Evolutionary conservation across 2,797 vertebrate species (phyloP).

Genomic region (Remorina albescens): DNA sequence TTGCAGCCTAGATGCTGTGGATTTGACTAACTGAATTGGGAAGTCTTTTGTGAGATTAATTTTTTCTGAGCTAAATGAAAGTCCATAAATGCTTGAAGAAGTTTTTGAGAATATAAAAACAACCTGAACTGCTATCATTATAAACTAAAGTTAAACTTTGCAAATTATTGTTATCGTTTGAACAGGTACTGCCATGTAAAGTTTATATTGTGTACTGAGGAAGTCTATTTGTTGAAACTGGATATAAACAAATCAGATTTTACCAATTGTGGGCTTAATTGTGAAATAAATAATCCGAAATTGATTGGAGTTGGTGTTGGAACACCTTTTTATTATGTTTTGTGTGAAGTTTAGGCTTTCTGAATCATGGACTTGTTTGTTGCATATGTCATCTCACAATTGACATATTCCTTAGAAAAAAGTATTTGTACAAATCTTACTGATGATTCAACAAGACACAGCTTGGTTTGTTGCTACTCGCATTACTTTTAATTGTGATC

Average conservation of each 20-base stretch:
- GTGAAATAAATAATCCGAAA: conserved; percentile 33
- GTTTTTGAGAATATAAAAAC: neutral
- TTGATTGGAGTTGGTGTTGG: neutral
- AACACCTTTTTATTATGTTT: neutral
- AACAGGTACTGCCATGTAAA: neutral
- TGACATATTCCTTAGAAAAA: conserved; percentile 2
- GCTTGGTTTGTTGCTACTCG: neutral
- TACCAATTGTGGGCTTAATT: conserved; percentile 8
- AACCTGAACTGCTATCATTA: conserved; percentile 7
- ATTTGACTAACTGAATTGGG: neutral
- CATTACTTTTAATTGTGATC: conserved; percentile 12
- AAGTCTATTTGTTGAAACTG: conserved; percentile 14
- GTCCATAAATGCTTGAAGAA: neutral
- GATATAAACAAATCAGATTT: conserved; percentile 14
- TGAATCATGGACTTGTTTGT: neutral
- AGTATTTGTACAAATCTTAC: conserved; percentile 13
- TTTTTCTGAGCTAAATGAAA: neutral
- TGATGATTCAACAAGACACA: conserved; percentile 9
- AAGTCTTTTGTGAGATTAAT: conserved; percentile 7
- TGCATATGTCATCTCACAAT: neutral
- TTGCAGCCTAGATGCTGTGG: neutral
- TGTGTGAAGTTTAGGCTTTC: conserved; percentile 1
- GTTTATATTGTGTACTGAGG: conserved; percentile 19
- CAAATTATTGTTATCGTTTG: neutral
- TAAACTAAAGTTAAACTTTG: neutral